phyloP scores from a whole-genome alignment of 2,113 vertebrate genomes.

The Thamnaconus septentrionalis region DNA sequence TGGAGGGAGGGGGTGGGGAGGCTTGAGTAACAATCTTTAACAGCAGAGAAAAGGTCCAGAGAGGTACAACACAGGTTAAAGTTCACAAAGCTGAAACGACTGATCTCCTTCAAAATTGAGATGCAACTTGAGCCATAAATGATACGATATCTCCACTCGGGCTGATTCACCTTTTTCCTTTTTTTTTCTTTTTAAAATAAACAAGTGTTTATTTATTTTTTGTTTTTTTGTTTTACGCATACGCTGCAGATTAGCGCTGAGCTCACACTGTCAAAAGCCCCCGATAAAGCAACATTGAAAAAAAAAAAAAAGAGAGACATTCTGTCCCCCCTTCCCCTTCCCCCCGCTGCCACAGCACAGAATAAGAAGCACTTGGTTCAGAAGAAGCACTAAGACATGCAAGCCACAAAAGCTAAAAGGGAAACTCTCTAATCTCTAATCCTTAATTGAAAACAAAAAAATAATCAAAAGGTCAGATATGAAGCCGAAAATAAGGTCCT shows the following conservation, averaged over 20 bases:
- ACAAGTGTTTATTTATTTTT: neutral
- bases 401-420: conserved; percentile 41
- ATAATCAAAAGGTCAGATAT: conserved; percentile 11
- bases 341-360: conserved; percentile 13
- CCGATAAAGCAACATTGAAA: conserved; percentile 17
- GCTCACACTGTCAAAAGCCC: conserved; percentile 26
- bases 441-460: conserved; percentile 39
- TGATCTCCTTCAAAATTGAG: conserved; percentile 38
- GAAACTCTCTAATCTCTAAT: conserved; percentile 31
- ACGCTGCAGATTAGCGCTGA: conserved; percentile 19
- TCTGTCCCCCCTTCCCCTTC: conserved; percentile 11
- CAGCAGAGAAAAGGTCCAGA: conserved; percentile 27
- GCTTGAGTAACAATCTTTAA: conserved; percentile 50
- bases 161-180: conserved; percentile 4
- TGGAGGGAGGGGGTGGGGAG: conserved; percentile 3
- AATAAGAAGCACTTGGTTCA: conserved; percentile 69
- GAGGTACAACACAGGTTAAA: conserved; percentile 46
- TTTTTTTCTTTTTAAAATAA: neutral
- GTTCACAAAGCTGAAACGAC: conserved; percentile 50
- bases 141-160: conserved; percentile 7
- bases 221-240: neutral
- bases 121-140: conserved; percentile 1
- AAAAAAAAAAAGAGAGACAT: conserved; percentile 42
- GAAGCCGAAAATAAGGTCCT: conserved; percentile 28
- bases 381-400: conserved; percentile 53